Evolutionary conservation across 2,113 vertebrate genomes (phyloP).

Genomic region (Pseudopodoces humilis): DNA sequence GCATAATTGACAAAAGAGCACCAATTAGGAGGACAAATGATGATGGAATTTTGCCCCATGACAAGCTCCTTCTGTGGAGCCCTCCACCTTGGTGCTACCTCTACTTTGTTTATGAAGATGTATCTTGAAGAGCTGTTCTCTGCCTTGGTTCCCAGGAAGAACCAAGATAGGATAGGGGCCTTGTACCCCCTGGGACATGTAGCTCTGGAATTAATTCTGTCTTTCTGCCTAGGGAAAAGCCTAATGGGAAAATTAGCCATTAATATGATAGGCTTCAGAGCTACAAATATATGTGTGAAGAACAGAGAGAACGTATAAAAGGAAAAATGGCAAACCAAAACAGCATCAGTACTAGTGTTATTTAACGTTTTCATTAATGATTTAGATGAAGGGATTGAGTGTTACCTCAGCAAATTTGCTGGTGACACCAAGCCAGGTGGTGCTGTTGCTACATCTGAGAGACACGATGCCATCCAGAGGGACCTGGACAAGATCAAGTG

Average conservation of each 20-base stretch:
- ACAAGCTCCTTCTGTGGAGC: not conserved
- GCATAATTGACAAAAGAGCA: not conserved
- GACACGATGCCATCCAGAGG: not conserved
- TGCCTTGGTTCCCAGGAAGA: not conserved
- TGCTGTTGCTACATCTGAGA: not conserved
- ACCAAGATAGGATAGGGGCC: not conserved
- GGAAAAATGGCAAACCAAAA: not conserved
- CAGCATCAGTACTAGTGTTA: not conserved
- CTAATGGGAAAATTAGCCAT: not conserved
- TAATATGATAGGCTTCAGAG: not conserved
- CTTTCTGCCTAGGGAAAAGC: not conserved
- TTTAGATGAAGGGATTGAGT: not conserved
- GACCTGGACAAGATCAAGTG: not conserved
- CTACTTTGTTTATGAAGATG: not conserved
- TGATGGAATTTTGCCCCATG: no score
- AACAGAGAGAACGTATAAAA: not conserved
- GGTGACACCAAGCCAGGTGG: not conserved
- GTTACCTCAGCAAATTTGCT: not conserved
- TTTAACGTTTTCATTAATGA: not conserved
- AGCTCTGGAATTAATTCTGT: not conserved
- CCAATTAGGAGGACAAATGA: not conserved
- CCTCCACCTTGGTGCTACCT: not conserved
- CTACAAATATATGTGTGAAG: not conserved
- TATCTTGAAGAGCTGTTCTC: not conserved
- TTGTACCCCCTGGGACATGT: not conserved